Evolutionary conservation across 92 coral and sea anemone species (phyloP), one percentile per base, ranked within the genome.

Genomic region (Porites cylindrica): DNA sequence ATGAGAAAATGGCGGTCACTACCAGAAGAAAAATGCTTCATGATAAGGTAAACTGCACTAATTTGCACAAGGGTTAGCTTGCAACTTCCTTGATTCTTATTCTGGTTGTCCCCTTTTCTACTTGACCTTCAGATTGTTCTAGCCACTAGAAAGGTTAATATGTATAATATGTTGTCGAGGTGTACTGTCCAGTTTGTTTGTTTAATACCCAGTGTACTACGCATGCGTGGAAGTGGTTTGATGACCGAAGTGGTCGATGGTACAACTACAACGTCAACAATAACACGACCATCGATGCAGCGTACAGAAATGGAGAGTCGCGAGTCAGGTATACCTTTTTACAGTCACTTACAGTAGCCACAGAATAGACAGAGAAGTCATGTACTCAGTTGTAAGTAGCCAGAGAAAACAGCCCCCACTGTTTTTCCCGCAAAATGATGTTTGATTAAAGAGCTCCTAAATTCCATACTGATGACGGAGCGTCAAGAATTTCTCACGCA

Each of bases 161-260:
- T 38, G 47, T 0, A 38, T 38, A 38, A 38, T 38, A 38, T 38
- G 47, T 3, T 38, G 47, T 38, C 1, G 6, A 1, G 1, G 8
- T 8, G 8, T 61, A 52, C 56, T 65, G 79, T 9, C 0, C 19
- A 47, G 11, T 26, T 32, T 53, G 29, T 26, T 54, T 38, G 24
- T 75, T 47, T 43, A 23, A 13, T 69, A 63, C 60, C 1, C 52
- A 96, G 99, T 92, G 94, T 29, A 97, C 99, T 60, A 93, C 97
- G 17, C 98, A 88, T 77, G 87, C 90, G 78, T 95, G 99, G 99
- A 91, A 96, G 60, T 97, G 99, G 99, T 97, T 97, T 89, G 99
- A 97, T 89, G 99, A 97, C 74, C 99, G 99, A 5, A 97, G 99
- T 92, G 99, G 99, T 53, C 94, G 99, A 18, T 97, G 99, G 99